A percentile compares a stretch with the other conserved stretches of the same genome.
phyloP scores from a whole-genome alignment of 2,888 invertebrate species.

The Oxycera nigricornis region DNA sequence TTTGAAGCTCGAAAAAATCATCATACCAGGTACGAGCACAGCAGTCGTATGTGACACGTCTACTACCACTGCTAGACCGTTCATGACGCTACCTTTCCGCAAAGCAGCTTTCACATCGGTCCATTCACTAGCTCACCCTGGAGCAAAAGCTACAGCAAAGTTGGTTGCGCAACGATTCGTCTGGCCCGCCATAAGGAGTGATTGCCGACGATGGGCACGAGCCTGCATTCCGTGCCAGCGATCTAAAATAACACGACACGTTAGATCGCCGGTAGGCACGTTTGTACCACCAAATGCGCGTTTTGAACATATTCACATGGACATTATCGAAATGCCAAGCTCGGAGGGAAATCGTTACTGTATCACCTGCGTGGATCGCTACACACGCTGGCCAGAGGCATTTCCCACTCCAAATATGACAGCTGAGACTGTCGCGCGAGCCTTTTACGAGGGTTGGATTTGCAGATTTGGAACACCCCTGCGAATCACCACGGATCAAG shows the following conservation, averaged over 20 bases:
- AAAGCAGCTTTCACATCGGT: constrained; percentile 46
- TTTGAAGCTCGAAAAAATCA: background rate
- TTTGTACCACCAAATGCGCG: background rate
- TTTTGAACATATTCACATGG: no score
- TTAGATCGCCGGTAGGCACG: background rate
- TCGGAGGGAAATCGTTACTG: background rate
- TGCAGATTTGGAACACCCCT: no score
- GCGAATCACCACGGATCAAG: no score
- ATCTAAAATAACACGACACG: background rate
- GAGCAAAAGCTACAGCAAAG: background rate
- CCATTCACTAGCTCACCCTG: constrained; percentile 4
- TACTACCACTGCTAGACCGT: constrained; percentile 46
- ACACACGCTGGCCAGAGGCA: no score
- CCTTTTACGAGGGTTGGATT: no score
- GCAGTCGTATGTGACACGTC: constrained; percentile 48
- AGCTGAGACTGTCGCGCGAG: no score
- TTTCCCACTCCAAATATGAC: no score
- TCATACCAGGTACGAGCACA: constrained; percentile 8
- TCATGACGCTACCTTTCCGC: constrained; percentile 47
- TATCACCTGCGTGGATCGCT: no score
- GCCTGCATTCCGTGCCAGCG: background rate
- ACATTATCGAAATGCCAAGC: background rate
- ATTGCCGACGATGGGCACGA: background rate
- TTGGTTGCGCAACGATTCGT: background rate
- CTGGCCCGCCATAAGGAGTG: background rate